Evolutionary conservation across 2,888 invertebrate genomes (phyloP), one percentile per base, ranked within the genome.

Genomic region (Dione juno): DNA sequence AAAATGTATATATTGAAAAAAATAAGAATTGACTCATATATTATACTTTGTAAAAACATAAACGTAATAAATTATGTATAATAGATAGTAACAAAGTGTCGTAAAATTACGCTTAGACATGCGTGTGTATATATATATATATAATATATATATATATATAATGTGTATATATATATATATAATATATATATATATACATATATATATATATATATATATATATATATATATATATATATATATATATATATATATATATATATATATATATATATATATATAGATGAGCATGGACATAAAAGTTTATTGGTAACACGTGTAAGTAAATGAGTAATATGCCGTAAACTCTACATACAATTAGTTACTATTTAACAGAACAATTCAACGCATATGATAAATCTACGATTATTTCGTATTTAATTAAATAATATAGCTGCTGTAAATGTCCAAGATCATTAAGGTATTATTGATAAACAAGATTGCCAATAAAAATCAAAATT

Each of bases 271-370:
- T 19, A 50, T 6, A 50, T 50, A 88, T 88, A 87, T 82, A 85
- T 82, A 84, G 82, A 87, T 81, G 85, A 80, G 87, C 87, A 85
- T 86, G 85, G 84, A 83, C 89, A 90, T 90, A 89, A 90, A 89
- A 81, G 84, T 90, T 92, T 90, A 92, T 92, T 85, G 79, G 79
- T 79, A 85, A 90, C 92, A 91, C 92, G 92, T 91, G 90, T 88
- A 90, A 81, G 71, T 77, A 84, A 81, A 87, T 82, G 77, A 79
- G 75, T 78, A 74, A 75, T 78, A 16, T 16, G 85, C 82, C 87
- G 82, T 84, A 81, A 80, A 80, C 72, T 37, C 16, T 37, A 69
- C 70, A 75, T 69, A 75, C 76, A 79, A 78, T 84, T 80, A 82
- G 66, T 71, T 73, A 67, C 71, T 66, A 74, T 71, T 64, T 66